Evolutionary conservation across 2,888 invertebrate species (phyloP).

Genomic region (Pheosia tremula): DNA sequence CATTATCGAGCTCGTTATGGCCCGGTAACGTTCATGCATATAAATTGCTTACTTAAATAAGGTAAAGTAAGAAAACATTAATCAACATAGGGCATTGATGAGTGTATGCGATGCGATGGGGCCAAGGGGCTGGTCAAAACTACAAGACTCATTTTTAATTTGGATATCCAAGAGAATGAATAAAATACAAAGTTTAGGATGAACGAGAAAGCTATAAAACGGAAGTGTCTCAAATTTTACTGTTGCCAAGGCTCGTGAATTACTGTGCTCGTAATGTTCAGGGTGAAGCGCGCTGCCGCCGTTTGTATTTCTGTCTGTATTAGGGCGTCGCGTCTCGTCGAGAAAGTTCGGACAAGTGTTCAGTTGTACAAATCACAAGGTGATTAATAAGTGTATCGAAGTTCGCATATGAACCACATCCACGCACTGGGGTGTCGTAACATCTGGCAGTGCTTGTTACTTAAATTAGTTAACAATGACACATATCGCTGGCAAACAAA

Average conservation of each 20-base stretch:
- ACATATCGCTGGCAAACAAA: slow-evolving; percentile 84
- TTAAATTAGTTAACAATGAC: slow-evolving; percentile 85
- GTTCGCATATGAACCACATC: slow-evolving; percentile 52
- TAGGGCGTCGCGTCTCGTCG: neutral
- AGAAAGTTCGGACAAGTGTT: slow-evolving; percentile 10
- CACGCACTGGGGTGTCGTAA: slow-evolving; percentile 67
- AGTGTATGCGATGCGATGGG: neutral
- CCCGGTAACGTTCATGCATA: slow-evolving; percentile 68
- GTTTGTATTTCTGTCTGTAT: slow-evolving; percentile 8
- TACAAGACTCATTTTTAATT: slow-evolving; percentile 15
- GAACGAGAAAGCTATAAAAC: slow-evolving; percentile 57
- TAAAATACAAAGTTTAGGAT: slow-evolving; percentile 32
- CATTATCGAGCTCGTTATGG: slow-evolving; percentile 72
- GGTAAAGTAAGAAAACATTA: slow-evolving; percentile 56
- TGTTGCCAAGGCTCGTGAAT: slow-evolving; percentile 59
- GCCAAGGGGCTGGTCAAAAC: slow-evolving; percentile 2
- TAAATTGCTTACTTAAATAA: slow-evolving; percentile 73
- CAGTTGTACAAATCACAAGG: slow-evolving; percentile 17
- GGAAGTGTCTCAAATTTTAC: slow-evolving; percentile 50
- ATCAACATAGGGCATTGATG: slow-evolving; percentile 31
- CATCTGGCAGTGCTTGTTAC: slow-evolving; percentile 80
- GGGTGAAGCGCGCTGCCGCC: slow-evolving; percentile 33
- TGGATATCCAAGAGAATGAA: slow-evolving; percentile 11
- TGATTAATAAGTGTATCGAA: slow-evolving; percentile 57
- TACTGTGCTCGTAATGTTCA: slow-evolving; percentile 57